Percentiles rank a stretch among this genome's conserved stretches.
Conservation (phyloP, 2,113 vertebrate species). For the Hystrix cristata region DNA sequence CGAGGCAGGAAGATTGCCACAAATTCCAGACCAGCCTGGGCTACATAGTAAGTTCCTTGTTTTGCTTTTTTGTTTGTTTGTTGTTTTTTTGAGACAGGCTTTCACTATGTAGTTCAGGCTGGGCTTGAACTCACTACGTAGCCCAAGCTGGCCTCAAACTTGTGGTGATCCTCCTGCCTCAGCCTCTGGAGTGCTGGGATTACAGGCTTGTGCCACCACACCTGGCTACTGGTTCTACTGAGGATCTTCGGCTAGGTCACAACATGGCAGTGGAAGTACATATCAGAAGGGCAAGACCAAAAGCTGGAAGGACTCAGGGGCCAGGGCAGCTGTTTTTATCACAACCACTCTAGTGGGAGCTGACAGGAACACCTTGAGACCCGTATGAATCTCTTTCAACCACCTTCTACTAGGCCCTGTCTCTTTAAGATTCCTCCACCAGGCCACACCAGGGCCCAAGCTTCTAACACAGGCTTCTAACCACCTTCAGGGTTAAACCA, state of each 20-base stretch:
- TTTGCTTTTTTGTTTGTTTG: neutral
- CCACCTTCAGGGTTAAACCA: neutral
- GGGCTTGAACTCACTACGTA: neutral
- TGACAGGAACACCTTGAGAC: neutral
- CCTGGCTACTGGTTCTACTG: neutral
- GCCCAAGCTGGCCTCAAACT: no score
- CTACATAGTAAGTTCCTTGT: neutral
- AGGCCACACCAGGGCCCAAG: neutral
- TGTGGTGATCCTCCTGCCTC: no score
- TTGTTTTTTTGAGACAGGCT: neutral
- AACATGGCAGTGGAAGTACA: neutral
- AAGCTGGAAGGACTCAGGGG: neutral
- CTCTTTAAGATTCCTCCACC: neutral
- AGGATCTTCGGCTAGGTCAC: neutral
- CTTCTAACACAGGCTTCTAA: neutral
- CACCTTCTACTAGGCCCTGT: no score
- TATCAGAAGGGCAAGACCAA: neutral
- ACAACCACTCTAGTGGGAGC: neutral
- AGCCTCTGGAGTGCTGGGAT: no score
- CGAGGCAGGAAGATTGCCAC: neutral
- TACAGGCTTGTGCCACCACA: neutral
- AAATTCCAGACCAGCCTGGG: neutral
- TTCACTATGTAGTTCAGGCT: neutral
- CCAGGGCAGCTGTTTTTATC: neutral
- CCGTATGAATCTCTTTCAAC: neutral